Evolutionary conservation across 2,113 vertebrate species (phyloP).

Genomic region (Pyrgilauda ruficollis): DNA sequence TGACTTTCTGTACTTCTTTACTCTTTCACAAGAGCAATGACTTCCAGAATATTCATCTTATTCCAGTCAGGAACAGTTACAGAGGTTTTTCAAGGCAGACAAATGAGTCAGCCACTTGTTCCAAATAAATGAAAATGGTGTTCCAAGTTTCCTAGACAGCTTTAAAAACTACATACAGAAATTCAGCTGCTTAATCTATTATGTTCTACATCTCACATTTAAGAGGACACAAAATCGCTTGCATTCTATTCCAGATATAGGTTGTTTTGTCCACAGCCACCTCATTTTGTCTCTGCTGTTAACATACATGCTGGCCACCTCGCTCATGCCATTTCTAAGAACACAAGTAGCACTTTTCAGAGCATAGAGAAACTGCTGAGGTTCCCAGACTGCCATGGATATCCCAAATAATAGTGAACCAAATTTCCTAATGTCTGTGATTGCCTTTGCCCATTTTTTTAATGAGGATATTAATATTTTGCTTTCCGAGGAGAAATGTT

Average conservation of each 20-base stretch:
- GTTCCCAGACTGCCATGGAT: background rate
- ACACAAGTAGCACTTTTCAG: background rate
- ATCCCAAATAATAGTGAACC: background rate
- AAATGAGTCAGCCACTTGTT: slow-evolving; percentile 40
- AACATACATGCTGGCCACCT: background rate
- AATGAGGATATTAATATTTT: slow-evolving; percentile 32
- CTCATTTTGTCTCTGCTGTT: background rate
- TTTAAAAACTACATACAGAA: slow-evolving; percentile 7
- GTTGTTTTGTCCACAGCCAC: background rate
- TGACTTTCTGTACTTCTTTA: background rate
- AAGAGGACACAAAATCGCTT: background rate
- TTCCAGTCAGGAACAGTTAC: background rate
- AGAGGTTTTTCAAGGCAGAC: slow-evolving; percentile 45
- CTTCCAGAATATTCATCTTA: slow-evolving; percentile 21
- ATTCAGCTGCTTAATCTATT: slow-evolving; percentile 21
- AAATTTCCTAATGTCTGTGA: background rate
- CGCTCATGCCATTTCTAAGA: background rate
- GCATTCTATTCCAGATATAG: background rate
- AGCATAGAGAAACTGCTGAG: background rate
- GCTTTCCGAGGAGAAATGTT: background rate
- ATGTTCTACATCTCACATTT: background rate
- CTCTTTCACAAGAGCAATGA: background rate
- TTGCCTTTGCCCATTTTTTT: slow-evolving; percentile 17
- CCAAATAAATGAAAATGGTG: slow-evolving; percentile 27
- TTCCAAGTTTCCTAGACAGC: slow-evolving; percentile 58